Evolutionary conservation across 64 coral and sea anemone genomes (phyloP), one percentile per base, ranked within the genome.

Genomic region (Porites lutea): DNA sequence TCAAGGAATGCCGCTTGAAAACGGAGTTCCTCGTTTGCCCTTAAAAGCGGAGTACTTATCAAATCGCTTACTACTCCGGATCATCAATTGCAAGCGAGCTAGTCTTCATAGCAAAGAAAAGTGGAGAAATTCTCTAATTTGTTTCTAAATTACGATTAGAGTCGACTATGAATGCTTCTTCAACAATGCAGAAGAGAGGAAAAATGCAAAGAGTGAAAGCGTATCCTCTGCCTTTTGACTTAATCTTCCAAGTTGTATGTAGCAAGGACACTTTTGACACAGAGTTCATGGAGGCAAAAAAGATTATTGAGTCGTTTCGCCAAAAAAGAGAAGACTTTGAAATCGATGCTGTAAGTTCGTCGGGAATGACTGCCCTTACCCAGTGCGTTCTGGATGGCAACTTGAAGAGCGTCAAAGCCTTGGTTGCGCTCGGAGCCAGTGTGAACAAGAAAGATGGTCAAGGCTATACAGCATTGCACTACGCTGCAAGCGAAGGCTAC

Each of bases 381-480:
- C 90, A 92, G 48, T 92, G 90, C 27, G 90, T 86, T 16, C 90
- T 92, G 51, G 90, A 92, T 57, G 90, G 90, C 1, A 92, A 77
- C 47, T 55, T 92, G 3, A 74, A 66, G 14, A 86, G 90, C 47
- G 90, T 92, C 2, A 92, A 86, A 46, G 75, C 75, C 48, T 82
- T 96, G 59, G 60, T 96, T 27, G 65, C 90, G 46, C 54, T 86
- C 3, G 95, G 95, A 64, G 91, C 89, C 11, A 63, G 91, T 50
- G 95, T 96, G 7, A 93, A 96, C 62, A 93, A 89, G 70, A 96
- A 23, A 65, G 95, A 96, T 82, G 27, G 74, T 7, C 83, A 70
- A 9, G 82, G 87, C 63, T 79, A 16, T 46, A 82, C 95, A 5
- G 62, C 95, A 22, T 81, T 96, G 52, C 95, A 96, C 63, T 75